phyloP scores from a whole-genome alignment of 1,140 invertebrate species.

The Mizuhopecten yessoensis region DNA sequence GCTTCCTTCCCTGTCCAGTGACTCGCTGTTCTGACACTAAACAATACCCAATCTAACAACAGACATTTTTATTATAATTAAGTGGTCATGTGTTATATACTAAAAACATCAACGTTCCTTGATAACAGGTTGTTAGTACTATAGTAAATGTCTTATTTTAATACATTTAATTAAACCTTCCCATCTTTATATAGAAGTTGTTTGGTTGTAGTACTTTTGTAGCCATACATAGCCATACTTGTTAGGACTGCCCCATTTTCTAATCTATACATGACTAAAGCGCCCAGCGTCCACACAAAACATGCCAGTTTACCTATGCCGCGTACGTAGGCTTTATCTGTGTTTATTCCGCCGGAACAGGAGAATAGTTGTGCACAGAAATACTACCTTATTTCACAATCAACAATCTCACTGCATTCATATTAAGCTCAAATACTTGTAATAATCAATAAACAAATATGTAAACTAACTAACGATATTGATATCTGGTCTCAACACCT shows the following conservation, averaged over 20 bases:
- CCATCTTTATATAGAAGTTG: constrained; percentile 21
- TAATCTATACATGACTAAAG: background rate
- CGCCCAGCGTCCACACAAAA: constrained; percentile 30
- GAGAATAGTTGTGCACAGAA: background rate
- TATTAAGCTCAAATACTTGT: background rate
- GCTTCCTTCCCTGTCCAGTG: too few species aligned
- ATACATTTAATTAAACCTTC: background rate
- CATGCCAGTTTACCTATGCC: constrained; percentile 28
- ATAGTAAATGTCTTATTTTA: too few species aligned
- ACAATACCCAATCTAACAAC: too few species aligned
- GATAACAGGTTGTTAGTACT: too few species aligned
- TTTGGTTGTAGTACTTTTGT: background rate
- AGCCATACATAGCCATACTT: background rate
- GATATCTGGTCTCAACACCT: background rate
- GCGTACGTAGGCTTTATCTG: background rate
- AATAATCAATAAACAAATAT: background rate
- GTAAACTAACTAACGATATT: background rate
- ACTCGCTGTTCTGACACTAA: too few species aligned
- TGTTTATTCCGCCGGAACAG: constrained; percentile 4
- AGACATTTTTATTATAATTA: too few species aligned
- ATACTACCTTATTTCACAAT: background rate
- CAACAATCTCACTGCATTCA: background rate
- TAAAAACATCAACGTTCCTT: too few species aligned
- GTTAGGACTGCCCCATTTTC: background rate
- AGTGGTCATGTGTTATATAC: too few species aligned